phyloP scores from a whole-genome alignment of 2,113 vertebrate genomes.

The Climacteris rufus region DNA sequence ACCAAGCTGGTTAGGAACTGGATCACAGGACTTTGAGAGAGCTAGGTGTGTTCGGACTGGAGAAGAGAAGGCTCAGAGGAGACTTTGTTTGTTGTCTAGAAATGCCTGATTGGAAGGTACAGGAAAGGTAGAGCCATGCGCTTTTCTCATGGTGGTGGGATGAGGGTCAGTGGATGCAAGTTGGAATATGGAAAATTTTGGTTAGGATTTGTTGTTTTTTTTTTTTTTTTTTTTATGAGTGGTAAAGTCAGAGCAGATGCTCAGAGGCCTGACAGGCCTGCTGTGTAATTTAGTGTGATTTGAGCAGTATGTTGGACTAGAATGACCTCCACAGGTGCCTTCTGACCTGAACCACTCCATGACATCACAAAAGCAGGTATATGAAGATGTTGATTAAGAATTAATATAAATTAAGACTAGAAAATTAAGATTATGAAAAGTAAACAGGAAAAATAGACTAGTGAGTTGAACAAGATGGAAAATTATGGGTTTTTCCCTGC shows the following conservation, averaged over 20 bases:
- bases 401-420: background rate
- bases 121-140: background rate
- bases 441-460: background rate
- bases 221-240: background rate
- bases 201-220: background rate
- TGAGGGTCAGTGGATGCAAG: background rate
- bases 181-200: background rate
- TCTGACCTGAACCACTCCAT: background rate
- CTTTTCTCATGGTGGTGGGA: background rate
- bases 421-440: background rate
- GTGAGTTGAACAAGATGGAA: background rate
- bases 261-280: rapidly evolving
- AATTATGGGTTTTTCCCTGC: background rate
- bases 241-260: background rate
- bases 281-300: background rate
- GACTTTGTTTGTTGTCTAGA: background rate
- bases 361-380: background rate
- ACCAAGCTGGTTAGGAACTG: background rate
- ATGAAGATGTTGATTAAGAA: background rate
- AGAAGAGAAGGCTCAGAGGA: background rate
- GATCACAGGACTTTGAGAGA: background rate
- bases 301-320: background rate
- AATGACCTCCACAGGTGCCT: background rate
- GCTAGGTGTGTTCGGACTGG: background rate
- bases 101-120: background rate